These are phyloP conservation scores for Trissolcus brochymenae DNA, from an alignment of 2,888 invertebrate genomes.

Conservation along the genomic window DNA sequence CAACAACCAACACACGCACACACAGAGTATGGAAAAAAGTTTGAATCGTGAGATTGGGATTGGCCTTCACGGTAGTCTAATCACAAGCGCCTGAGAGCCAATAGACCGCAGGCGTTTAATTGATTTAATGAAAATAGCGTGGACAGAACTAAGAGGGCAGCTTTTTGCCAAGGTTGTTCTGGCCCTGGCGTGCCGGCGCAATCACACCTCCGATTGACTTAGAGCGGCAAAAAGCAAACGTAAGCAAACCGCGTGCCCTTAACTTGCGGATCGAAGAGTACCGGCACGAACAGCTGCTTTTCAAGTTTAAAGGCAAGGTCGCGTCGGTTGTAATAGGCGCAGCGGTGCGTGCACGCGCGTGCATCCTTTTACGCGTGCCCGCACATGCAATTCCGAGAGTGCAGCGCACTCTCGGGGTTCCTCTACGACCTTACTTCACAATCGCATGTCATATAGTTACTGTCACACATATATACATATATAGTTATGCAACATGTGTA, in stretches of 20 bases:
- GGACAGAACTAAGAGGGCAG: neutral
- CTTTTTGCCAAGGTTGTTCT: conserved; percentile 11
- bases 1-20: too few relatives aligned
- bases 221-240: conserved; percentile 18
- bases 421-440: conserved; percentile 52
- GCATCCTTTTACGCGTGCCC: conserved; percentile 39
- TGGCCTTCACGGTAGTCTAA: neutral
- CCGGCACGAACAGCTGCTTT: conserved; percentile 67
- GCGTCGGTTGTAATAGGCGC: conserved; percentile 44
- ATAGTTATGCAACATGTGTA: conserved; percentile 70
- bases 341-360: conserved; percentile 24
- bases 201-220: conserved; percentile 12
- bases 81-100: neutral
- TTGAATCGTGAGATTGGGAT: neutral
- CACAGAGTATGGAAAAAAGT: neutral
- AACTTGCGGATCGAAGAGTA: conserved; percentile 18
- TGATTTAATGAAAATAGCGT: conserved; percentile 10
- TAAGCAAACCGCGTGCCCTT: conserved; percentile 12
- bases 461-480: conserved; percentile 62
- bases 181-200: neutral
- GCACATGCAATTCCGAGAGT: conserved; percentile 39
- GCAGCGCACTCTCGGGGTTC: conserved; percentile 52
- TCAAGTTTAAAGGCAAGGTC: conserved; percentile 70
- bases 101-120: neutral
- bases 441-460: conserved; percentile 54